Percentiles rank a stretch among this genome's conserved stretches.
These are phyloP conservation scores for Zalophus californianus DNA, from an alignment of 2,797 vertebrate genomes.

Conservation along the genomic window DNA sequence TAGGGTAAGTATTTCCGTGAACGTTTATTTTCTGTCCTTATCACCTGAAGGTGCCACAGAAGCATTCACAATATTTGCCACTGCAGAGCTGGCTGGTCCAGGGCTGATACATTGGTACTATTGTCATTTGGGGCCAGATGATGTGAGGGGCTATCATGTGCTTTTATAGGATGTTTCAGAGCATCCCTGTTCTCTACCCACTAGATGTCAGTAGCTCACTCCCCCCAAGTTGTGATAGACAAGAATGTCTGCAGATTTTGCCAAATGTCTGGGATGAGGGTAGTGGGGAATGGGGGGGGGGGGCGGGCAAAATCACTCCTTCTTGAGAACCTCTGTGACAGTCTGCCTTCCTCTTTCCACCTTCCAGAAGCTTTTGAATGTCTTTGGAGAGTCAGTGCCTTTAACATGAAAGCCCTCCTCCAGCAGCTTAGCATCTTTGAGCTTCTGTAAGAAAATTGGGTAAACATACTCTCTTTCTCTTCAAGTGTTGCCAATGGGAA, in stretches of 20 bases:
- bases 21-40: not conserved
- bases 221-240: not conserved
- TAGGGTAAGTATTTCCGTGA: conserved; percentile 49
- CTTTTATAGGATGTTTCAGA: not conserved
- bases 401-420: not conserved
- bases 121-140: not conserved
- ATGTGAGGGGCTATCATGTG: not conserved
- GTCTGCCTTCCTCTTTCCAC: not conserved
- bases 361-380: not conserved
- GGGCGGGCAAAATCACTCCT: not conserved
- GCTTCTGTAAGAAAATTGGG: not conserved
- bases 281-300: not conserved
- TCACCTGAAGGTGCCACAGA: not conserved
- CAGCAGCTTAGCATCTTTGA: not conserved
- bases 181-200: not conserved
- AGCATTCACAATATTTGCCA: not conserved
- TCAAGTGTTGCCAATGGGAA: not conserved
- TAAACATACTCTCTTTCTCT: not conserved
- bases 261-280: not conserved
- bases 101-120: not conserved
- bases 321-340: not conserved
- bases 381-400: not conserved
- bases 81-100: not conserved
- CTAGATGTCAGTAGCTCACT: not conserved
- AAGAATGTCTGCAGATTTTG: not conserved